Conservation (phyloP, 2,113 vertebrate genomes). For the Trichomycterus rosablanca region DNA sequence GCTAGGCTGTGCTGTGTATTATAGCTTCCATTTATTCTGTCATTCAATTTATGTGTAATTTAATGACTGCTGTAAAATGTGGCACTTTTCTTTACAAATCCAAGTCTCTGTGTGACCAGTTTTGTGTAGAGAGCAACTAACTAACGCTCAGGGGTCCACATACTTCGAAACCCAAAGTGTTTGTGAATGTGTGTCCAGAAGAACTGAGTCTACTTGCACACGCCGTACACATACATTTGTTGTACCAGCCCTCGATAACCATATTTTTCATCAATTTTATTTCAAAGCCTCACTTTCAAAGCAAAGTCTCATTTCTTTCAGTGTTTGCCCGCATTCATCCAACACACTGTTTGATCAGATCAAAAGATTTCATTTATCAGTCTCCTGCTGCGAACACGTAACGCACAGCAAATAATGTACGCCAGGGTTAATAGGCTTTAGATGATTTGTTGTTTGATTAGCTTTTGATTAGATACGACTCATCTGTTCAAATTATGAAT, state of each 20-base stretch:
- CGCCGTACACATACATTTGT: not conserved
- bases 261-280: not conserved
- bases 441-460: conserved; percentile 24
- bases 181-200: too few relatives aligned
- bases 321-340: conserved; percentile 19
- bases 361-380: conserved; percentile 24
- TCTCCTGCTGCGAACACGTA: conserved; percentile 22
- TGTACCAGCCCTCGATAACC: conserved; percentile 5
- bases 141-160: too few relatives aligned
- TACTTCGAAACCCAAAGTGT: too few relatives aligned
- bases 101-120: too few relatives aligned
- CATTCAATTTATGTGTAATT: too few relatives aligned
- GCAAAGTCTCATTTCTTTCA: conserved; percentile 6
- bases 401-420: conserved; percentile 9
- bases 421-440: conserved; percentile 13
- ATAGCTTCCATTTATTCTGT: too few relatives aligned
- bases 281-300: conserved; percentile 2
- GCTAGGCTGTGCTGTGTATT: too few relatives aligned
- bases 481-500: not conserved
- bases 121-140: too few relatives aligned
- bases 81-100: too few relatives aligned
- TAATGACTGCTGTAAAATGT: too few relatives aligned
- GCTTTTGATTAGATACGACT: conserved; percentile 11
- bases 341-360: conserved; percentile 22
- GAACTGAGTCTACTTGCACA: not conserved